Evolutionary conservation across 2,888 invertebrate genomes (phyloP).

Genomic region (Drosophila ustulata): DNA sequence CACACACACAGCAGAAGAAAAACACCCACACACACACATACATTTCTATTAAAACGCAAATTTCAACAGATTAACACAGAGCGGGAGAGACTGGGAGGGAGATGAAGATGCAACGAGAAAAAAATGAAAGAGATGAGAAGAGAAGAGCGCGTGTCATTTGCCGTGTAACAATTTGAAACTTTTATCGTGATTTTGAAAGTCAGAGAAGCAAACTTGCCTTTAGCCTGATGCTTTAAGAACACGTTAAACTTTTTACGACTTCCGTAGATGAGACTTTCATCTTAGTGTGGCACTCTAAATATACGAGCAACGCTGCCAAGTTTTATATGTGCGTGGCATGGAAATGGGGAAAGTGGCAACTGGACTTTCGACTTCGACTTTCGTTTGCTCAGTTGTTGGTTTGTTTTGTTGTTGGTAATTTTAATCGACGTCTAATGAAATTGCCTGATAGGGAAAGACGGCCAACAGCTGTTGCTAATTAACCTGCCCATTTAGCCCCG

Average conservation of each 20-base stretch:
- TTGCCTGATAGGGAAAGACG: constrained; percentile 10
- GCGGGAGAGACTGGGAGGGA: constrained; percentile 14
- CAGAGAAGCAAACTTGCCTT: constrained; percentile 35
- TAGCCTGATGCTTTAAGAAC: constrained; percentile 58
- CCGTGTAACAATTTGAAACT: constrained; percentile 78
- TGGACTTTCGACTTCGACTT: constrained; percentile 4
- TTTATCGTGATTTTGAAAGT: constrained; percentile 55
- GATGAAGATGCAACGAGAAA: constrained; percentile 1
- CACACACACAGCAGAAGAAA: constrained; percentile 11
- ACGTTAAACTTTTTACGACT: constrained; percentile 77
- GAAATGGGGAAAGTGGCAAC: background rate
- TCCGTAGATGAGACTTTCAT: constrained; percentile 49
- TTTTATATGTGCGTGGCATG: background rate
- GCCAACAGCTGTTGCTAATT: constrained; percentile 71
- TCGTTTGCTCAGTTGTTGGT: background rate
- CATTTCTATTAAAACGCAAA: constrained; percentile 75
- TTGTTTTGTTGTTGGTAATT: constrained; percentile 24
- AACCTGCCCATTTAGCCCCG: constrained; percentile 64
- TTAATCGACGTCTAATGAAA: constrained; percentile 56
- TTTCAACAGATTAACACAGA: constrained; percentile 77
- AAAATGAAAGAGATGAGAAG: constrained; percentile 32
- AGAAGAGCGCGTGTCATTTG: constrained; percentile 69
- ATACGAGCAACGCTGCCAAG: constrained; percentile 8
- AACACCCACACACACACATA: constrained; percentile 17
- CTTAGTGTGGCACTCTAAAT: constrained; percentile 15